A percentile compares a stretch with the other conserved stretches of the same genome.
phyloP scores from a whole-genome alignment of 2,888 invertebrate genomes.

The Peribatodes rhomboidaria region DNA sequence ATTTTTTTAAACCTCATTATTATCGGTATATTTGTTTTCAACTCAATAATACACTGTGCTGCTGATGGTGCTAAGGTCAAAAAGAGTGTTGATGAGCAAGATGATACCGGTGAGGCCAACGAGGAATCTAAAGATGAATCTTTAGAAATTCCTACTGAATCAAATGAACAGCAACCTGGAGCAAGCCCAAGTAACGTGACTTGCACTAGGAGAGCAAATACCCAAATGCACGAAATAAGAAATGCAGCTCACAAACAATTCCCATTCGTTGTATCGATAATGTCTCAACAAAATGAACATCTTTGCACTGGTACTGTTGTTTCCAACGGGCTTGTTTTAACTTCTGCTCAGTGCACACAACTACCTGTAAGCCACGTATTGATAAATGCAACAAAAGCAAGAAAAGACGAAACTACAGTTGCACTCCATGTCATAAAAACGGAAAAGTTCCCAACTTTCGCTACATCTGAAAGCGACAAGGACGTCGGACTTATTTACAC shows the following conservation, averaged over 20 bases:
- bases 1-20: constrained; percentile 58
- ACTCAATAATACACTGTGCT: constrained; percentile 54
- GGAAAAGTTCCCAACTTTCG: constrained; percentile 73
- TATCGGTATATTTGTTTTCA: constrained; percentile 57
- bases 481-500: constrained; percentile 74
- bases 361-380: constrained; percentile 67
- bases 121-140: constrained; percentile 74
- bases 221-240: constrained; percentile 72
- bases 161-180: constrained; percentile 16
- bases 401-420: constrained; percentile 61
- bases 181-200: constrained; percentile 51
- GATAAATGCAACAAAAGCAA: constrained; percentile 69
- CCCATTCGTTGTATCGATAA: constrained; percentile 75
- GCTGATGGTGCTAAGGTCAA: constrained; percentile 69
- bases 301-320: constrained; percentile 74
- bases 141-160: constrained; percentile 64
- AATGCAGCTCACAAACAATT: constrained; percentile 66
- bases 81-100: constrained; percentile 74
- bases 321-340: constrained; percentile 73
- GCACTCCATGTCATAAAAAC: constrained; percentile 67
- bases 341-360: constrained; percentile 69
- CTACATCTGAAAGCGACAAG: constrained; percentile 60
- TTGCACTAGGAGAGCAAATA: constrained; percentile 71
- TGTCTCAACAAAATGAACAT: constrained; percentile 75
- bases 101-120: constrained; percentile 67